A percentile compares a stretch with the other conserved stretches of the same genome.
Conservation (phyloP, 2,888 invertebrate genomes). For the Meteorus cinctellus region DNA sequence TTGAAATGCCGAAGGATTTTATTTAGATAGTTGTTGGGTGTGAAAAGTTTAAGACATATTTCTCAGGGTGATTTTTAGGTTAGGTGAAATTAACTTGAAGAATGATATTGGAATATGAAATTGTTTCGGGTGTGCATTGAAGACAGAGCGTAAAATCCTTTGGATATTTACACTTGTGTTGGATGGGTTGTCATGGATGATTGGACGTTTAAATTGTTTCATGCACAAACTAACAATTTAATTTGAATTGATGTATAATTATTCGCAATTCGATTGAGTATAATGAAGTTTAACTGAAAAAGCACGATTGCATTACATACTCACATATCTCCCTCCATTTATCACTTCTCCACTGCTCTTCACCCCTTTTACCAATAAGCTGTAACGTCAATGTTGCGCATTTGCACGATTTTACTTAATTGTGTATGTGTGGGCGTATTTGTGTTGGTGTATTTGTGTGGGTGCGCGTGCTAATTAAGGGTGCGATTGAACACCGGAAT, state of each 20-base stretch:
- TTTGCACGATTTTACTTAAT: conserved; percentile 22
- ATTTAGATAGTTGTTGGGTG: no score
- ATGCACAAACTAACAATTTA: conserved; percentile 62
- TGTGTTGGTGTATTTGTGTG: conserved; percentile 9
- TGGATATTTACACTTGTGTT: not conserved
- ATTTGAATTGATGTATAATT: conserved; percentile 62
- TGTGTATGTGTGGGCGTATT: conserved; percentile 19
- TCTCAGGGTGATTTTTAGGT: no score
- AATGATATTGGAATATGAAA: no score
- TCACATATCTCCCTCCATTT: not conserved
- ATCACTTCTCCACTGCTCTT: conserved; percentile 24
- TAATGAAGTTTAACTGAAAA: conserved; percentile 59
- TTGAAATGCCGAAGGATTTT: no score
- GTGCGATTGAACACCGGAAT: conserved; percentile 57
- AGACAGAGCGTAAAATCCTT: no score
- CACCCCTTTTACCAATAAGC: conserved; percentile 35
- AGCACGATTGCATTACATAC: conserved; percentile 38
- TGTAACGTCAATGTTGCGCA: not conserved
- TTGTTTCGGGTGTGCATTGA: no score
- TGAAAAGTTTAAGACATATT: no score
- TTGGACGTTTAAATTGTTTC: conserved; percentile 56
- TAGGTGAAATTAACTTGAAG: no score
- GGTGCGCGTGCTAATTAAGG: conserved; percentile 65
- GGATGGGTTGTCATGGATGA: conserved; percentile 37
- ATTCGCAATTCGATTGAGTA: conserved; percentile 64